Conservation (phyloP, 1,140 invertebrate species). For the Holotrichia oblita region DNA sequence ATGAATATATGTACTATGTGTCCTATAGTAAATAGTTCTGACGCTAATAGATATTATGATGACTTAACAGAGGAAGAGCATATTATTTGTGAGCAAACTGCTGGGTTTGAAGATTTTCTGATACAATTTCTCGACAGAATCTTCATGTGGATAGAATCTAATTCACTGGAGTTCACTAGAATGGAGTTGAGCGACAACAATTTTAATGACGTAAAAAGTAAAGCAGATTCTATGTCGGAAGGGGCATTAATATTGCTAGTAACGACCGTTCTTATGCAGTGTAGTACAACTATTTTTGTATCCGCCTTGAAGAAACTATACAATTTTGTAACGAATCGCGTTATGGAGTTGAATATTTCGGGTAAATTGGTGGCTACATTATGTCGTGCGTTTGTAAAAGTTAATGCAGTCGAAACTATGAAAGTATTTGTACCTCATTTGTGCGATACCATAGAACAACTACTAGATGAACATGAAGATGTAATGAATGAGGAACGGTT, state of each 20-base stretch:
- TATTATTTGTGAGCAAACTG: constrained; percentile 80
- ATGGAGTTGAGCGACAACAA: constrained; percentile 70
- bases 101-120: constrained; percentile 89
- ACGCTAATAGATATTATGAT: constrained; percentile 69
- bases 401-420: constrained; percentile 74
- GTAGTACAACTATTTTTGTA: constrained; percentile 68
- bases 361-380: constrained; percentile 75
- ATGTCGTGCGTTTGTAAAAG: constrained; percentile 74
- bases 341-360: constrained; percentile 84
- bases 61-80: constrained; percentile 82
- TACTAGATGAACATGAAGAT: constrained; percentile 69
- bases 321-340: constrained; percentile 75
- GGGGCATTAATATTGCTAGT: constrained; percentile 75
- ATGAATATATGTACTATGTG: constrained; percentile 79
- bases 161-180: constrained; percentile 72
- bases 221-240: constrained; percentile 77
- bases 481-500: constrained; percentile 76
- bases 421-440: constrained; percentile 78
- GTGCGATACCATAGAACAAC: constrained; percentile 67
- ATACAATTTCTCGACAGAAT: constrained; percentile 85
- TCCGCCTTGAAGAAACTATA: constrained; percentile 79
- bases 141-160: constrained; percentile 79
- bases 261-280: constrained; percentile 69
- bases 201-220: constrained; percentile 65
- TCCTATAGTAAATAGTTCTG: constrained; percentile 86